Conservation (phyloP, 1,140 invertebrate genomes). For the Achatina immaculata region DNA sequence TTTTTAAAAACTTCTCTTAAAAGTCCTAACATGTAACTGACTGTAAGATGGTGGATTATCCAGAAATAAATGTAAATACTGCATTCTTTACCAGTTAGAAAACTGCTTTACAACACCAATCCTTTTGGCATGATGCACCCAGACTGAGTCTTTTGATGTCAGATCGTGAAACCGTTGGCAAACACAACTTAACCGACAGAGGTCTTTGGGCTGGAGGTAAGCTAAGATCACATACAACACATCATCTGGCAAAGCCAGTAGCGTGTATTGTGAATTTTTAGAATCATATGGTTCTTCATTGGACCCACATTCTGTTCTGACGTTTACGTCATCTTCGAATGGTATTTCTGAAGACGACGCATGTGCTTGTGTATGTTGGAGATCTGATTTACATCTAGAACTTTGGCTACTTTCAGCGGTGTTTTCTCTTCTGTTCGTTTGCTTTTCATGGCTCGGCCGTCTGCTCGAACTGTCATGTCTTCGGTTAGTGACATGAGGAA, state of each 20-base stretch:
- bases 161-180: slow-evolving; percentile 49
- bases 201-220: slow-evolving; percentile 48
- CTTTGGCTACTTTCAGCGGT: neutral
- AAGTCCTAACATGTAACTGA: too few species aligned
- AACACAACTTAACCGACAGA: slow-evolving; percentile 50
- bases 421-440: neutral
- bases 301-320: too few species aligned
- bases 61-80: neutral
- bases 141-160: slow-evolving; percentile 51
- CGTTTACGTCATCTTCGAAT: too few species aligned
- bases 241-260: slow-evolving; percentile 55
- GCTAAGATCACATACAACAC: slow-evolving; percentile 53
- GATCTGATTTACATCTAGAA: neutral
- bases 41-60: neutral
- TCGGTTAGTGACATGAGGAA: too few species aligned
- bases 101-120: slow-evolving; percentile 33
- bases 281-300: too few species aligned
- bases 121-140: slow-evolving; percentile 43
- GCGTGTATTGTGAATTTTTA: too few species aligned
- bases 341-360: too few species aligned
- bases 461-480: neutral
- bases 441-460: neutral
- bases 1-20: neutral
- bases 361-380: too few species aligned
- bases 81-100: neutral